A percentile compares a stretch with the other conserved stretches of the same genome.
phyloP scores from a whole-genome alignment of 2,797 vertebrate genomes.

The Galago senegalensis region DNA sequence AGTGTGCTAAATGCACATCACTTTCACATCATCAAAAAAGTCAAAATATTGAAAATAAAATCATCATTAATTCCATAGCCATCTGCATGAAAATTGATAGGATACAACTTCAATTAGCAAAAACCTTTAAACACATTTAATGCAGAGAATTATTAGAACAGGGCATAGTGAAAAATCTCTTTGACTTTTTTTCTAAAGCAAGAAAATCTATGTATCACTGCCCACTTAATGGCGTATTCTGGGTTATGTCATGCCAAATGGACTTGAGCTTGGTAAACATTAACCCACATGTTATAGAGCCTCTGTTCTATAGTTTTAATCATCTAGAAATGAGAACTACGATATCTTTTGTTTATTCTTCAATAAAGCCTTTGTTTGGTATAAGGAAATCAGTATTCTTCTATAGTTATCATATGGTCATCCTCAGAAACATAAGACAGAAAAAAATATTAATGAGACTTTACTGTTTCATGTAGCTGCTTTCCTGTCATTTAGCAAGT shows the following conservation, averaged over 20 bases:
- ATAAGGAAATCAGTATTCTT: neutral
- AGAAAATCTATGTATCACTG: neutral
- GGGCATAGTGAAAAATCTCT: neutral
- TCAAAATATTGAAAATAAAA: neutral
- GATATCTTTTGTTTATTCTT: neutral
- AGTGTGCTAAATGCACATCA: neutral
- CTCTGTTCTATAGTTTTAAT: neutral
- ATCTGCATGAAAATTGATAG: neutral
- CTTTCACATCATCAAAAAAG: neutral
- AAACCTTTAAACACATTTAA: conserved; percentile 30
- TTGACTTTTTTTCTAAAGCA: conserved; percentile 17
- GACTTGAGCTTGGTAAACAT: neutral
- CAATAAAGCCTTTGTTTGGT: neutral
- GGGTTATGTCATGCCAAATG: neutral
- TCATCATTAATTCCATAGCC: neutral
- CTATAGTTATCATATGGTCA: neutral
- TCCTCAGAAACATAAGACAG: neutral
- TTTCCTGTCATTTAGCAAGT: neutral
- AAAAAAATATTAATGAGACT: neutral
- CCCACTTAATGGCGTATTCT: neutral
- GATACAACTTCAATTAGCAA: neutral
- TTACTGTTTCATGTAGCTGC: neutral
- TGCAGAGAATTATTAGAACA: neutral
- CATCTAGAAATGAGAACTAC: neutral
- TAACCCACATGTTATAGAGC: neutral